Percentiles rank a stretch among this genome's conserved stretches.
These are phyloP conservation scores for Syrmaticus mikado DNA, from an alignment of 2,113 vertebrate species.

Conservation along the genomic window DNA sequence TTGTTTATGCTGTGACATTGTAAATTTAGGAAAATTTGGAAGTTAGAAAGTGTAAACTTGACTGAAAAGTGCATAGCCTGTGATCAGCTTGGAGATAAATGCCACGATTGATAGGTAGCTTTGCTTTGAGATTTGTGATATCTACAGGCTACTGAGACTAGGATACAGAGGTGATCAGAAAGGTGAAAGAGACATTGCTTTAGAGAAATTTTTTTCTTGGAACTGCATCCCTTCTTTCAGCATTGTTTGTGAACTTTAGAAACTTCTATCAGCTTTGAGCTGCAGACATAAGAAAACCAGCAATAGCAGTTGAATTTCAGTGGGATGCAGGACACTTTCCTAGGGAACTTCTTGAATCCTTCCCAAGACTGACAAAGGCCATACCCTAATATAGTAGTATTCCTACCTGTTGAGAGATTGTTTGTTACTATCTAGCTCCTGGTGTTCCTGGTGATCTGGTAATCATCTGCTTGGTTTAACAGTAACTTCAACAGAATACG, in stretches of 20 bases:
- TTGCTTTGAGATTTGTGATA: background rate
- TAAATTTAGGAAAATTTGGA: background rate
- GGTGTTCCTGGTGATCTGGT: background rate
- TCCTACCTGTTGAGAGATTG: background rate
- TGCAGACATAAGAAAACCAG: background rate
- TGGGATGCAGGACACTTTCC: rapidly evolving
- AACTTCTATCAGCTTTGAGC: background rate
- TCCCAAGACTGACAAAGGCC: background rate
- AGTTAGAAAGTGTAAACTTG: background rate
- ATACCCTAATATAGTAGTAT: background rate
- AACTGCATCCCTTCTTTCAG: background rate
- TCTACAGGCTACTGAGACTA: background rate
- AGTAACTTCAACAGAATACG: background rate
- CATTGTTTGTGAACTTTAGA: background rate
- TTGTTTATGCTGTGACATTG: background rate
- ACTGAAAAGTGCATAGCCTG: background rate
- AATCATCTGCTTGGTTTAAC: background rate
- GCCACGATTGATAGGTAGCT: background rate
- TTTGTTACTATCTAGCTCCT: background rate
- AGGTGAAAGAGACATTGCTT: background rate
- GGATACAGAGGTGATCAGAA: background rate
- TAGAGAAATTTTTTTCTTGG: background rate
- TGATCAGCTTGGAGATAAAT: background rate
- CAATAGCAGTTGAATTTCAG: background rate
- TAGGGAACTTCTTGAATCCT: rapidly evolving